Evolutionary conservation across 2,888 invertebrate genomes (phyloP), one percentile per base, ranked within the genome.

Genomic region (Cataglyphis albicans): DNA sequence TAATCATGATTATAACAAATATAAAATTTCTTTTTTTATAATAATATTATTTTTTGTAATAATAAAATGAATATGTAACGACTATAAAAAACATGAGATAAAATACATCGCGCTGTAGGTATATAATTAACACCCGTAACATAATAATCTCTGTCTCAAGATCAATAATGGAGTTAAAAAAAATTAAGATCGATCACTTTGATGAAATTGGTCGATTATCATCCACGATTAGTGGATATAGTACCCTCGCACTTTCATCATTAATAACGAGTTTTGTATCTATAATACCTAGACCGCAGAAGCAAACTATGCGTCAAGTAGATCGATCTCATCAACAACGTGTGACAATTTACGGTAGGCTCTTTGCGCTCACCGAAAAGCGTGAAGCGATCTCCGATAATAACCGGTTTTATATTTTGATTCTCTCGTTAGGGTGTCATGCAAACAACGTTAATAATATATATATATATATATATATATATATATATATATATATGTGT

Each of bases 261-360:
- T 80, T 80, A 61, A 80, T 61, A 80, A 80, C 59, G 32, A 59
- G 29, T 76, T 76, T 55, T 38, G 68, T 29, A 67, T 67, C 55
- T 52, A 18, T 38, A 75, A 67, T 25, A 68, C 67, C 38, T 76
- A 68, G 68, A 76, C 68, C 55, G 68, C 76, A 68, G 44, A 64
- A 55, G 76, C 76, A 55, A 41, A n/a, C 25, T 70, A 87, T 83
- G 81, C 67, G 80, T 44, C 75, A 61, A 85, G 82, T 87, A 85
- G 83, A 88, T 88, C 78, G 75, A 78, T 70, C 80, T 68, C 87
- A 82, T 87, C 88, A 80, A 89, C 89, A 80, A 81, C 82, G 72
- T 67, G 44, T 52, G 78, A 78, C 87, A 85, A 88, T 88, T 88
- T 88, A 85, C 85, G 85, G 48, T 72, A 80, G 81, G 83, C 76